Evolutionary conservation across 2,797 vertebrate genomes (phyloP), one percentile per base, ranked within the genome.

Genomic region (Pseudocheirus occidentalis): DNA sequence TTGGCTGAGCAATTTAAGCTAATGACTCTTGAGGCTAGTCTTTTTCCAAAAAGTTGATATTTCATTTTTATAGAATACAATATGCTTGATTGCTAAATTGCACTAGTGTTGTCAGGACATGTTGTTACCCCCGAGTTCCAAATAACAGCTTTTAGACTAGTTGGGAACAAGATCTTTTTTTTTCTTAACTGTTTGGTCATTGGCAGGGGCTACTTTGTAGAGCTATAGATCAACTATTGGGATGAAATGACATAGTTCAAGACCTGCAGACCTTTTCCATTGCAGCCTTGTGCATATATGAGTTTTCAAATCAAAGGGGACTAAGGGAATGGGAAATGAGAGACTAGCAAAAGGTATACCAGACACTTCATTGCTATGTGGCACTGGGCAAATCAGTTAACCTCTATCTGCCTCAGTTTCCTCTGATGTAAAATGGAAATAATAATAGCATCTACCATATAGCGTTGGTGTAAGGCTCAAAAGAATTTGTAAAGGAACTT

Each of bases 171-270:
- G 24, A 27, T 91, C 94, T 24, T 92, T 50, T 59, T 29, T 28
- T 53, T 94, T 87, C 54, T 91, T 52, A 92, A 91, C 50, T 54
- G 18, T 18, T 94, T 94, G 24, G 29, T 62, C 95, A n/a, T 90
- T 92, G 56, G 57, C 57, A 73, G 34, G 11, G 9, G 34, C 40
- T 92, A 27, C 53, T 62, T 96, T 50, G 55, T 12, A 28, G 14
- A 94, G 13, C 29, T 13, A 34, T 27, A 24, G 58, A 96, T 90
- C 57, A 11, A 18, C 9, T 9, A 29, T 4, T 31, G n/a, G 55
- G 93, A 91, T 9, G 50, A 81, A 92, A 93, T 27, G 0, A 0
- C 55, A 89, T 18, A 59, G 66, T 46, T 10, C 66, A 57, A 59
- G 53, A 73, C 34, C n/a, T 94, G 31, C 52, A 31, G 94, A 31